Evolutionary conservation across 1,140 invertebrate species (phyloP), one percentile per base, ranked within the genome.

Genomic region (Drosophila sturtevanti): DNA sequence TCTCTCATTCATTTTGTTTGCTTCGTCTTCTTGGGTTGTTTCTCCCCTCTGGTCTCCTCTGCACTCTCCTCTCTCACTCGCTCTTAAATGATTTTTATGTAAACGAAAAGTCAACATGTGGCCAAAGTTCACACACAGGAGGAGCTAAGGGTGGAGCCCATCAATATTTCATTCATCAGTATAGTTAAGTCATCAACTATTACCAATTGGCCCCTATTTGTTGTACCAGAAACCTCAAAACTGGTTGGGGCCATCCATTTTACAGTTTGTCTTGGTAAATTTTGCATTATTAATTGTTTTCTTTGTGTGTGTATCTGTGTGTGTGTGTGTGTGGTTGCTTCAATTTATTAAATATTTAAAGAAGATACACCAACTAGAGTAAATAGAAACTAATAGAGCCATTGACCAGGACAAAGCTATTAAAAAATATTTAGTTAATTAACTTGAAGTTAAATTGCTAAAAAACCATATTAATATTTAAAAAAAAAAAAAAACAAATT

Each of bases 281-380:
- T 12, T 27, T 79, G 70, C 62, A 79, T 79, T 79, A 79, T 74
- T 79, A 27, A 79, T 2, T 14, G 41, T 10, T 51, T 54, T 61
- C n/a, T n/a, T n/a, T n/a, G n/a, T n/a, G n/a, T n/a, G n/a, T n/a
- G n/a, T n/a, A n/a, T n/a, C n/a, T n/a, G n/a, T n/a, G n/a, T n/a
- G n/a, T n/a, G n/a, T n/a, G n/a, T n/a, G n/a, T n/a, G n/a, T 62
- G 48, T 18, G 10, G 44, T 61, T 11, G n/a, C 11, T 68, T 44
- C 65, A 68, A 52, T 21, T 68, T 6, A 27, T 68, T 14, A 68
- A 61, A 61, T 68, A 68, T 68, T 68, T 9, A 68, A 38, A 16
- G 27, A 11, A 27, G 48, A 24, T 31, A 58, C 41, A 31, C 35
- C 27, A 66, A 31, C 27, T 31, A 31, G 27, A 31, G 27, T 31